These are phyloP conservation scores for Chionoecetes opilio DNA, from an alignment of 1,140 invertebrate genomes.

Conservation along the genomic window DNA sequence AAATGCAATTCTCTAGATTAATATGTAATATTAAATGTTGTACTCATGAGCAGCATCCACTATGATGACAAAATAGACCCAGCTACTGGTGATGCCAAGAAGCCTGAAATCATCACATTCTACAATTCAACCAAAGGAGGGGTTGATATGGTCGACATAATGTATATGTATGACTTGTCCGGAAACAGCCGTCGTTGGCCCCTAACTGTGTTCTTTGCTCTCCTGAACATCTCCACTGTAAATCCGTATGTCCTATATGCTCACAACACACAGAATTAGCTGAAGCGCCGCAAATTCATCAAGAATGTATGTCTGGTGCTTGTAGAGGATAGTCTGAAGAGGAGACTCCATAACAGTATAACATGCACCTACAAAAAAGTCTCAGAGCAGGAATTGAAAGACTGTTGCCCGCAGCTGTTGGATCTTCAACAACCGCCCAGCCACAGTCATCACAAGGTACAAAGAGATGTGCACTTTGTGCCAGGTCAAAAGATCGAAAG, in stretches of 20 bases:
- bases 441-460: slow-evolving; percentile 51
- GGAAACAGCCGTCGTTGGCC: slow-evolving; percentile 74
- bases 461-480: slow-evolving; percentile 68
- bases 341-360: slow-evolving; percentile 47
- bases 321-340: slow-evolving; percentile 58
- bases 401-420: slow-evolving; percentile 56
- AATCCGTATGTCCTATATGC: slow-evolving; percentile 55
- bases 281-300: slow-evolving; percentile 63
- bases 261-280: slow-evolving; percentile 60
- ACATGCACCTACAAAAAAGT: slow-evolving; percentile 34
- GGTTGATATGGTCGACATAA: slow-evolving; percentile 81
- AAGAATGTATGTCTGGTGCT: slow-evolving; percentile 23
- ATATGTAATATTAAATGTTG: slow-evolving; percentile 66
- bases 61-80: slow-evolving; percentile 77
- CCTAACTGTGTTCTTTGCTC: slow-evolving; percentile 78
- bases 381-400: slow-evolving; percentile 39
- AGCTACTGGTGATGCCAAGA: slow-evolving; percentile 78
- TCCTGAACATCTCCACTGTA: slow-evolving; percentile 76
- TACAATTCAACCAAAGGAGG: slow-evolving; percentile 82
- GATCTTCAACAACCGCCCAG: slow-evolving; percentile 35
- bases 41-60: slow-evolving; percentile 81
- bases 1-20: too few species aligned
- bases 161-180: slow-evolving; percentile 64
- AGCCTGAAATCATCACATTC: slow-evolving; percentile 82
- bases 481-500: slow-evolving; percentile 54